phyloP scores from a whole-genome alignment of 2,888 invertebrate genomes.

The Drosophila neonasuta region DNA sequence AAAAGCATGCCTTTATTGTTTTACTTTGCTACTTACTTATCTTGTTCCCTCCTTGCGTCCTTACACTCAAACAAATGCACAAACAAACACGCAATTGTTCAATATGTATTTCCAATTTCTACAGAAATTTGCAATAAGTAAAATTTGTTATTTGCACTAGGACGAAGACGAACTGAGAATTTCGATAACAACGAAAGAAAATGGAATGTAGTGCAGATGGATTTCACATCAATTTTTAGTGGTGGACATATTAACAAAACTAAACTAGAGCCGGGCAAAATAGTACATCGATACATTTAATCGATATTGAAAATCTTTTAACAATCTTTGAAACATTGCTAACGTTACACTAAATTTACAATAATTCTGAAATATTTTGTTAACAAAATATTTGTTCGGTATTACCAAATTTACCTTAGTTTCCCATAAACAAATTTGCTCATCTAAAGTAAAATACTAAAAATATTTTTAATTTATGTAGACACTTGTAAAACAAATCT shows the following conservation, averaged over 20 bases:
- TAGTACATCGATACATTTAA: constrained; percentile 6
- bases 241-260: constrained; percentile 18
- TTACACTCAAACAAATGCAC: constrained; percentile 10
- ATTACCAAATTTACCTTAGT: too few relatives aligned
- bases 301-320: neutral
- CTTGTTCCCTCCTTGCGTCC: constrained; percentile 2
- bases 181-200: constrained; percentile 60
- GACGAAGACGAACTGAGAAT: constrained; percentile 56
- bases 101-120: constrained; percentile 15
- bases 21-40: constrained; percentile 16
- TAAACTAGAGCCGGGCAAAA: neutral
- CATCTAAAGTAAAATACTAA: too few relatives aligned
- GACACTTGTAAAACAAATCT: too few relatives aligned
- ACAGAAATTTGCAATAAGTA: constrained; percentile 54
- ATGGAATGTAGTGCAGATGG: constrained; percentile 6
- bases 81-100: constrained; percentile 2
- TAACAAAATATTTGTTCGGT: too few relatives aligned
- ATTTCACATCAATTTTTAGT: constrained; percentile 13
- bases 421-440: too few relatives aligned
- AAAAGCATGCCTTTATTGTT: neutral
- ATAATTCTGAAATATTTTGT: too few relatives aligned
- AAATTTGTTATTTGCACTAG: constrained; percentile 58
- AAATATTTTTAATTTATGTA: too few relatives aligned
- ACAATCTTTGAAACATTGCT: too few relatives aligned
- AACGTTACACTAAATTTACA: too few relatives aligned